These are phyloP conservation scores for Gambusia affinis DNA, from an alignment of 2,113 vertebrate species.

Conservation along the genomic window DNA sequence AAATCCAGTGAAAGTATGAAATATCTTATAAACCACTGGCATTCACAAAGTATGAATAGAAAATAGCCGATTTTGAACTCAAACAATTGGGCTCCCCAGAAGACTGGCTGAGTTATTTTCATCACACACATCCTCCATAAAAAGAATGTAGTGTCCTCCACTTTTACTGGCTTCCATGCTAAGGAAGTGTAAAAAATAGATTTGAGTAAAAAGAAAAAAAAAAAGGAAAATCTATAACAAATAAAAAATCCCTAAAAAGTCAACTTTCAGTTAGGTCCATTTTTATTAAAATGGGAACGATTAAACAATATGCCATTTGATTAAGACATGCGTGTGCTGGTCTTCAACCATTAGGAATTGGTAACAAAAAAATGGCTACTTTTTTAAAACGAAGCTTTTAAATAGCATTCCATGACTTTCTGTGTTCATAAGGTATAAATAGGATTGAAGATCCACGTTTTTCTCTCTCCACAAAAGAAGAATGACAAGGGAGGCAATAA, in stretches of 20 bases:
- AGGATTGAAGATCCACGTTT: neutral
- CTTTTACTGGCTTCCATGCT: neutral
- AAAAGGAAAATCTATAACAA: no score
- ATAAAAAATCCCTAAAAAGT: neutral
- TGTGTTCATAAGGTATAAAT: no score
- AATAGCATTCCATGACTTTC: no score
- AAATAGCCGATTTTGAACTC: no score
- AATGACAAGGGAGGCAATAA: neutral
- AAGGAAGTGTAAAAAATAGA: neutral
- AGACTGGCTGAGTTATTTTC: neutral
- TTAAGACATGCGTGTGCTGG: no score
- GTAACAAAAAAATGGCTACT: no score
- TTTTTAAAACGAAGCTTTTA: no score
- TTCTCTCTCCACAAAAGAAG: neutral
- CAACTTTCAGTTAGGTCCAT: neutral
- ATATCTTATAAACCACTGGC: no score
- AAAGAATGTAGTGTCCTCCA: neutral
- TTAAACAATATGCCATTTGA: neutral
- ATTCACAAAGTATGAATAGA: no score
- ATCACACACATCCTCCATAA: neutral
- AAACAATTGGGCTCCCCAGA: no score
- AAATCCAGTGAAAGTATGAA: no score
- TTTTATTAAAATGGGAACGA: neutral
- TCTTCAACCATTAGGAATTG: no score
- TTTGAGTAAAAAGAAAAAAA: neutral